phyloP scores from a whole-genome alignment of 2,113 vertebrate genomes.

The Loxodonta africana region DNA sequence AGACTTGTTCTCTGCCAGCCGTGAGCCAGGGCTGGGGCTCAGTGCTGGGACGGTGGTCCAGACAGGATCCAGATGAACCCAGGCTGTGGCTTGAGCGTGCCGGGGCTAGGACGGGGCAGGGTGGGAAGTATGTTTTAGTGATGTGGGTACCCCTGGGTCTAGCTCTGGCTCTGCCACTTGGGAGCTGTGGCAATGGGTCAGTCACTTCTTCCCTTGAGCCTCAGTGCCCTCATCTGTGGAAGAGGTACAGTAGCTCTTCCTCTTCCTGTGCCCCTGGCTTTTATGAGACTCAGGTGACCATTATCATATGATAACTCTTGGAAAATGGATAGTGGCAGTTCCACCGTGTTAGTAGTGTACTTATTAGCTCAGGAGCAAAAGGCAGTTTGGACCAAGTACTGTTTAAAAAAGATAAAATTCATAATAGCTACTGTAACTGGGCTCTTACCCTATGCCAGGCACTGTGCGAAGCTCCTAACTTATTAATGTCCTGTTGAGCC shows the following conservation, averaged over 20 bases:
- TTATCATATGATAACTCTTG: neutral
- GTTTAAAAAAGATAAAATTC: neutral
- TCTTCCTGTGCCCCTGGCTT: neutral
- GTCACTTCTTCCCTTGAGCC: neutral
- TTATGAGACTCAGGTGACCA: neutral
- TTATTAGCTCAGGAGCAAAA: neutral
- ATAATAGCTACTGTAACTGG: neutral
- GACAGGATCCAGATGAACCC: neutral
- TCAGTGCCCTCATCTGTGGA: conserved; percentile 31
- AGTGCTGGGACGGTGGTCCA: neutral
- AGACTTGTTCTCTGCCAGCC: neutral
- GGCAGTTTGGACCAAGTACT: neutral
- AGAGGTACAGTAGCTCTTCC: neutral
- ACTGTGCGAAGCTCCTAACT: neutral
- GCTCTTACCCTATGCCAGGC: neutral
- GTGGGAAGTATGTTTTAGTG: neutral
- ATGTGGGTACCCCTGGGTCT: neutral
- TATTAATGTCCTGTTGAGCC: neutral
- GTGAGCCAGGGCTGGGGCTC: neutral
- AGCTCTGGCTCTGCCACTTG: neutral
- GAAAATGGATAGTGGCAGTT: neutral
- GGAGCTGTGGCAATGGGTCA: neutral
- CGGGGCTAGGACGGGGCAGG: fast-evolving
- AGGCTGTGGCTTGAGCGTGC: neutral
- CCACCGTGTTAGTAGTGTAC: neutral